Evolutionary conservation across 30 jellyfish, hydroid and myxozoan species (phyloP).

Genomic region (Chrysaora quinquecirrha): DNA sequence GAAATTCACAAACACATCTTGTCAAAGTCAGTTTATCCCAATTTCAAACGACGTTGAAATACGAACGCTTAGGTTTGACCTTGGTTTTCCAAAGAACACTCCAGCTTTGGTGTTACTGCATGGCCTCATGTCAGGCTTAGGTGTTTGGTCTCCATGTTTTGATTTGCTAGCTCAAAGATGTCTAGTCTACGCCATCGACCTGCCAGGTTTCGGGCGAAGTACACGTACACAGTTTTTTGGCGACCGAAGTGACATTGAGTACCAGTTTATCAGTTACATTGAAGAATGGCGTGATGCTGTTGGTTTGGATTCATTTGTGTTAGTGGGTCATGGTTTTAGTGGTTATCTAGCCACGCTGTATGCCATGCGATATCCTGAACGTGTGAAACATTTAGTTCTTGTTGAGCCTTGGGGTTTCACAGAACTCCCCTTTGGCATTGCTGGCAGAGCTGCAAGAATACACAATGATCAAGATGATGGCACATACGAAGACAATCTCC

Average conservation of each 20-base stretch:
- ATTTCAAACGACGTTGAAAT: conserved; percentile 73
- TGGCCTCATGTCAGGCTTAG: conserved; percentile 97
- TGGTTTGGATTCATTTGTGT: conserved; percentile 70
- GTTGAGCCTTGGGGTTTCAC: conserved; percentile 99
- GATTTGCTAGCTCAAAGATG: conserved; percentile 73
- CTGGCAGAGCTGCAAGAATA: conserved; percentile 34
- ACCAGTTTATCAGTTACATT: conserved; percentile 68
- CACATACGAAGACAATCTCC: conserved; percentile 29
- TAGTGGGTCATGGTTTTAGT: conserved; percentile 98
- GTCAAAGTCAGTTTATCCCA: conserved; percentile 80
- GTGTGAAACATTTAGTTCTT: conserved; percentile 73
- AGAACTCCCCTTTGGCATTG: conserved; percentile 79
- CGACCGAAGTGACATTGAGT: conserved; percentile 69
- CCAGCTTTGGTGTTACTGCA: conserved; percentile 82
- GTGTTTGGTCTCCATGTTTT: conserved; percentile 89
- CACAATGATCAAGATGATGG: conserved; percentile 9
- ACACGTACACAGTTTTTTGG: conserved; percentile 84
- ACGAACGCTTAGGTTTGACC: conserved; percentile 83
- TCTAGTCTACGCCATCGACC: conserved; percentile 86
- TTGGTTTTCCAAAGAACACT: conserved; percentile 46
- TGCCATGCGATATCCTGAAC: conserved; percentile 82
- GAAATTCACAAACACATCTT: conserved; percentile 63
- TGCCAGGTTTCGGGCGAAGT: conserved; percentile 97
- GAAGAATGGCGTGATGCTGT: conserved; percentile 97
- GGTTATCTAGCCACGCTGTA: conserved; percentile 88